Base-by-base conservation (phyloP, 2,797 vertebrate genomes). In the Dendrocincla fuliginosa region DNA sequence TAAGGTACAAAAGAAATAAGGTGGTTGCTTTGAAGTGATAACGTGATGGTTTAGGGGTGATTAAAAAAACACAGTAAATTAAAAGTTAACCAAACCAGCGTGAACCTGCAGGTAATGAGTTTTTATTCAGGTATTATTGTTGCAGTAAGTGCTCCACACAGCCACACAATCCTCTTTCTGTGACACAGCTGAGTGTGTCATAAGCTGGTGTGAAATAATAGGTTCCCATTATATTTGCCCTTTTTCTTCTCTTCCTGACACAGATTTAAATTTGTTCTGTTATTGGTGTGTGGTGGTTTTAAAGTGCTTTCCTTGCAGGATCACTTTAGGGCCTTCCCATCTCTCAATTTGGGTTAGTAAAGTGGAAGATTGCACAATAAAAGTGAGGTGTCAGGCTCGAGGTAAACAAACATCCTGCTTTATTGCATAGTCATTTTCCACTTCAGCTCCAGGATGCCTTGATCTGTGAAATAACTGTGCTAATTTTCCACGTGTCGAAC, bases 291-390 rank as follows among this genome's bases (percentile, higher is more conserved):
- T 86, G 71, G 78, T 93, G 81, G 46, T 64, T 97, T 95, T 95
- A 77, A 93, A 96, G 88, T 92, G 78, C 39, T 71, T 97, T 95
- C 92, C 85, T 91, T 79, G 77, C 7, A 82, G 56, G 57, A 89
- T 96, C 20, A 32, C 81, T 87, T 93, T 59, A 69, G 52, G 64
- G 65, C 74, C 92, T 93, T 70, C 52, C 55, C 25, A 27, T 3
- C 53, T 79, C 76, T 83, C 8, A 3, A 5, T 74, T 84, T 81
- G 56, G 82, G 24, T 70, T 73, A 64, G 80, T 39, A 64, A 68
- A 84, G 37, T 80, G 65, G 16, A 87, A 76, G 89, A 93, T 87
- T 49, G 90, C 69, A 32, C 87, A 59, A 18, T 76, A 33, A 90
- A 94, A 94, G 56, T 8, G 1, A 94, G 37, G 41, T 37, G 10